Evolutionary conservation across 2,888 invertebrate species (phyloP), one percentile per base, ranked within the genome.

Genomic region (Pseudococcus longispinus): DNA sequence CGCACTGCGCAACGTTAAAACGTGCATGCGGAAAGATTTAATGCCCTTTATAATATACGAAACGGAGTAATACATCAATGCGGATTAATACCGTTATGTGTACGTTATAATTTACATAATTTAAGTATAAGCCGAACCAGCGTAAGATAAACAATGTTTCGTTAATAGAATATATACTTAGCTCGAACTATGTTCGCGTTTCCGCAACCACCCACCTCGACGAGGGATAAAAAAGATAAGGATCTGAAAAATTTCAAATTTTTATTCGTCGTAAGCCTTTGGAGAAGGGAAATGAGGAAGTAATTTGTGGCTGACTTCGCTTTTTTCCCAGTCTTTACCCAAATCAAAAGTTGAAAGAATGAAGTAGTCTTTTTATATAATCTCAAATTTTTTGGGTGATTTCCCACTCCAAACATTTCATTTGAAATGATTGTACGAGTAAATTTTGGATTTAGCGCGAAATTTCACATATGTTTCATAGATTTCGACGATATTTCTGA

Each of bases 141-240:
- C 74, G 74, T 74, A 74, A 74, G 74, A 74, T 74, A 74, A 74
- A 74, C 74, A 74, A 74, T 74, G 74, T 74, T 74, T 11, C 74
- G 29, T n/a, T 74, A 74, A 74, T 74, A 74, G 74, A 74, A 74
- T 32, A 65, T 65, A 51, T n/a, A 32, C 37, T 74, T 37, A 1
- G 74, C 37, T 29, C 18, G 37, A 0, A 37, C 6, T 32, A 6
- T 15, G 26, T 74, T 74, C 32, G 74, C 26, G 13, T 74, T 15
- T 32, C n/a, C 74, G 32, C 6, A 9, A 15, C 20, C 44, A 11
- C 3, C 11, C 13, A 46, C n/a, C n/a, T 37, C 37, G 37, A 37
- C 37, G 6, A 51, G 51, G 51, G 51, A 51, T 51, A n/a, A n/a
- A 51, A 65, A 65, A 26, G 26, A 65, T 26, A 15, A 15, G 1